Conservation (phyloP, 2,113 vertebrate genomes). For the Podiceps cristatus region DNA sequence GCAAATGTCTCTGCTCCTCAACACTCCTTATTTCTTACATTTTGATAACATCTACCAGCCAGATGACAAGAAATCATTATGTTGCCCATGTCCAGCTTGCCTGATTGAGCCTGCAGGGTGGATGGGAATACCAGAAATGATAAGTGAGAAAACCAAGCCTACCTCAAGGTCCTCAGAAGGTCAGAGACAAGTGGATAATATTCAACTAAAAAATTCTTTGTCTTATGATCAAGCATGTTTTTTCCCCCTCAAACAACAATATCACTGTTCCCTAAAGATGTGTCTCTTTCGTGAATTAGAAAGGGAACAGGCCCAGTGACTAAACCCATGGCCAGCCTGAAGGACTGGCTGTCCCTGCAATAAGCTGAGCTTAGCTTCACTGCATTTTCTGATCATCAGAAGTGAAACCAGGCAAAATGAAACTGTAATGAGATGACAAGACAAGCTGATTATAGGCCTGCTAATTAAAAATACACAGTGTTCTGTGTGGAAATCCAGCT, state of each 20-base stretch:
- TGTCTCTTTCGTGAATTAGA: neutral
- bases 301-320: neutral
- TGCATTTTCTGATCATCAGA: neutral
- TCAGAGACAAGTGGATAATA: neutral
- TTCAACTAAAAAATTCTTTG: neutral
- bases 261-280: neutral
- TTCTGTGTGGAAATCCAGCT: neutral
- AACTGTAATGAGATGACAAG: neutral
- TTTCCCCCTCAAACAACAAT: neutral
- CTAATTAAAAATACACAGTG: constrained; percentile 5
- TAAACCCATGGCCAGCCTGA: neutral
- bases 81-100: neutral
- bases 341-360: neutral
- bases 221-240: neutral
- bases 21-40: neutral
- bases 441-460: neutral
- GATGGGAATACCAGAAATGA: neutral
- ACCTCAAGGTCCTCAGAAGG: neutral
- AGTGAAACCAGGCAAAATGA: constrained; percentile 19
- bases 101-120: neutral
- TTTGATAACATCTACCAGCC: neutral
- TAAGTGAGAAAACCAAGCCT: neutral
- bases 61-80: constrained; percentile 3
- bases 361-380: neutral
- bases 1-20: neutral